Base-by-base conservation (phyloP, 2,797 vertebrate species). In the Heteromormyrus szaboi region DNA sequence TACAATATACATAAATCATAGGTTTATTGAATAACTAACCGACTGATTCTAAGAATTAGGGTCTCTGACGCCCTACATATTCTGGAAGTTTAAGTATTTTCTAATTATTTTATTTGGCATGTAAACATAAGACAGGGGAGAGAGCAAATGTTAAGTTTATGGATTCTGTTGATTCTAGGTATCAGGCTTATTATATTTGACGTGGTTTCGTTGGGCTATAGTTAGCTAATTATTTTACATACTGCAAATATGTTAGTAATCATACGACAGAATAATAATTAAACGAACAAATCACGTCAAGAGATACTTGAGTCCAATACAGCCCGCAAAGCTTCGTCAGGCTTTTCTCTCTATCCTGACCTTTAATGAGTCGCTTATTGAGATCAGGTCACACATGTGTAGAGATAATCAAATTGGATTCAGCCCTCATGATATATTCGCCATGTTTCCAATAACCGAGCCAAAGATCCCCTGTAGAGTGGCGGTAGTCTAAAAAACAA, bases 351-450 rank as follows among this genome's bases (percentile, higher is more conserved):
- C 41, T 84, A 11, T 50, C 48, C 48, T 48, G 83, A 51, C 46
- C 76, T 85, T 85, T 22, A 84, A 85, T 12, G 3, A 48, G 19
- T 83, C 44, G 9, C 46, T 83, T 83, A 83, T 44, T 46, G 79
- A 48, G 83, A 85, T 51, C 48, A 50, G 83, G 46, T 85, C 48
- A 85, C 79, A 83, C 79, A 25, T 51, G 46, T 50, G 83, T 29
- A 85, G 22, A 51, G 83, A 50, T 85, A 51, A 85, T 85, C 22
- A 85, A 85, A 85, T 46, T 51, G 48, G 3, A 85, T 85, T 85
- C 83, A 85, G 22, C 25, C 83, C 22, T 85, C 83, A 25, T 85
- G 83, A 85, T 85, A 85, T 85, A 85, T 85, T 85, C 11, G 19
- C 44, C 83, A 85, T 85, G 22, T 85, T 85, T 85, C 29, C 48